Evolutionary conservation across 2,888 invertebrate genomes (phyloP).

Genomic region (Halictus quadricinctus): DNA sequence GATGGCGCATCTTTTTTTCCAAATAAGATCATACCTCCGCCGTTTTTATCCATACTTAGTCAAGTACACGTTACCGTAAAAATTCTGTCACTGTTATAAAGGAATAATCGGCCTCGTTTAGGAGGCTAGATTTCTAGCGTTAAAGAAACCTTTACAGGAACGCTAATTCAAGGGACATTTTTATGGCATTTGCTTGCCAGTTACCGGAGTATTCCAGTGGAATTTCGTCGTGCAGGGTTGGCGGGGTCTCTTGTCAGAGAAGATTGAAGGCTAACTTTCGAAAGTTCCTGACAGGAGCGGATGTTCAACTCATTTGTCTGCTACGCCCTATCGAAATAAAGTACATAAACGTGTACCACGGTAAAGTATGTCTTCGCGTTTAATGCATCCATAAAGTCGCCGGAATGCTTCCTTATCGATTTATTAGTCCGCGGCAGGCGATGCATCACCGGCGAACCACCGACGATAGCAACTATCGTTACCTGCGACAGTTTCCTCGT

Average conservation of each 20-base stretch:
- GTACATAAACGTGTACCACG: slow-evolving; percentile 38
- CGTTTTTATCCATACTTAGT: not conserved
- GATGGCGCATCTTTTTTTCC: not conserved
- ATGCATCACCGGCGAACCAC: slow-evolving; percentile 35
- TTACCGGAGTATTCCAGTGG: not conserved
- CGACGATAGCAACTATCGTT: slow-evolving; percentile 24
- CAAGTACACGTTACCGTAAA: too few relatives aligned
- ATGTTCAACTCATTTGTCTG: slow-evolving; percentile 39
- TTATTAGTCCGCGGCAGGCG: slow-evolving; percentile 18
- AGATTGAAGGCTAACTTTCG: not conserved
- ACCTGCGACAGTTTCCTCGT: slow-evolving; percentile 17
- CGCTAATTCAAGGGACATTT: not conserved
- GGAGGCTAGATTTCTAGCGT: too few relatives aligned
- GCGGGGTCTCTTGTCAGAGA: not conserved
- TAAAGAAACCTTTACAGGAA: not conserved
- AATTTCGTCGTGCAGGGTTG: not conserved
- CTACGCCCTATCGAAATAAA: slow-evolving; percentile 19
- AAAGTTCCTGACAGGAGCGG: not conserved
- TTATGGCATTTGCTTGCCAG: not conserved
- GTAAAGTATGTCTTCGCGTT: slow-evolving; percentile 34
- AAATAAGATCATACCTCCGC: not conserved
- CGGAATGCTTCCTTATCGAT: slow-evolving; percentile 31
- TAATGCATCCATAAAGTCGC: slow-evolving; percentile 39
- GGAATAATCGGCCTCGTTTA: too few relatives aligned
- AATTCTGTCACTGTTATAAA: too few relatives aligned